Conservation (phyloP, 2,113 vertebrate species). For the Gadus macrocephalus region DNA sequence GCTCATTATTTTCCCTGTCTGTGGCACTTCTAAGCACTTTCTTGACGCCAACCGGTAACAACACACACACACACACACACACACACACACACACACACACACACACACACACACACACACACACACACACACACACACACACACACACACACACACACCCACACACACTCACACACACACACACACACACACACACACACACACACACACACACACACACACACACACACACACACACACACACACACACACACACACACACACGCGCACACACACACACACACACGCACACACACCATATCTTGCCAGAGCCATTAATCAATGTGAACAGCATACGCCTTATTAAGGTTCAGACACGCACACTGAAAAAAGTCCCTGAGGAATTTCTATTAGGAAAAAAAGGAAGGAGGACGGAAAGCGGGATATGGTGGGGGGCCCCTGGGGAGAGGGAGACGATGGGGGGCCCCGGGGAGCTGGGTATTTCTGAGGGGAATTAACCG, state of each 20-base stretch:
- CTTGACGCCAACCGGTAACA: too few relatives aligned
- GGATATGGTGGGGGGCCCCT: conserved; percentile 49
- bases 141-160: background rate
- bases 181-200: background rate
- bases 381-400: conserved; percentile 21
- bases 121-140: background rate
- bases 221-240: too few relatives aligned
- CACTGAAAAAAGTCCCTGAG: conserved; percentile 24
- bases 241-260: background rate
- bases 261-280: background rate
- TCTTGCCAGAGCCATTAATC: conserved; percentile 7
- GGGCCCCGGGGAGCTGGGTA: background rate
- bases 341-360: conserved; percentile 34
- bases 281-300: background rate
- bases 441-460: background rate
- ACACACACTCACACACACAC: background rate
- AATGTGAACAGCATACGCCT: conserved; percentile 29
- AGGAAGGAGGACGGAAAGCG: conserved; percentile 8
- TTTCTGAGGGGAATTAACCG: conserved; percentile 53
- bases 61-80: background rate
- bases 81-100: background rate
- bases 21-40: too few relatives aligned
- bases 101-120: background rate
- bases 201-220: too few relatives aligned
- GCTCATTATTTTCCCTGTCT: too few relatives aligned